These are phyloP conservation scores for Lasioglossum morio DNA, from an alignment of 2,888 invertebrate genomes.

Conservation along the genomic window DNA sequence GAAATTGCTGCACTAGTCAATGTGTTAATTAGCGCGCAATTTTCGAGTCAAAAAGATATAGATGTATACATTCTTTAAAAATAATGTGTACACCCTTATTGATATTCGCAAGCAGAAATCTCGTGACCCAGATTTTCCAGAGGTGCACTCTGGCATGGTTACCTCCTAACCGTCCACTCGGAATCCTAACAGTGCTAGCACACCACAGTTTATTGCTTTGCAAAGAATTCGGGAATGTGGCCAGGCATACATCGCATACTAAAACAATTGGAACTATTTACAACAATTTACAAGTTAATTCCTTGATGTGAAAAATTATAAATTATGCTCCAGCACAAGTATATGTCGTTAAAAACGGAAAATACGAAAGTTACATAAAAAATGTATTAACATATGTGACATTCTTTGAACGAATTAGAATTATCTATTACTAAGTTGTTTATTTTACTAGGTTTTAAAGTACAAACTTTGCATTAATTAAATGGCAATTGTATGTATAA, in stretches of 20 bases:
- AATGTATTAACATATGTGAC: not conserved
- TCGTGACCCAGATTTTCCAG: conserved; percentile 9
- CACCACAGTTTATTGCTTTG: conserved; percentile 4
- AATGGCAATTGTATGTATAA: not conserved
- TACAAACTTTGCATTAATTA: not conserved
- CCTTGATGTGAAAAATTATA: not conserved
- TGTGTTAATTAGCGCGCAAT: not conserved
- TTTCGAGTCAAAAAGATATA: not conserved
- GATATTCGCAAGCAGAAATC: not conserved
- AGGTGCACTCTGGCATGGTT: not conserved
- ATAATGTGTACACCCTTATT: not conserved
- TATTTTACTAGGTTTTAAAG: not conserved
- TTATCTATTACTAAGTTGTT: not conserved
- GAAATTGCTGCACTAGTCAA: not conserved
- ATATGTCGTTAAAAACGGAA: not conserved
- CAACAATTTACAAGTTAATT: not conserved
- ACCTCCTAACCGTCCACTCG: not conserved
- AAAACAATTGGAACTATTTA: conserved; percentile 5
- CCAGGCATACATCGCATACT: not conserved
- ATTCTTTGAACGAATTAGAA: not conserved
- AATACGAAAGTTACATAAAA: not conserved
- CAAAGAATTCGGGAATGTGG: not conserved
- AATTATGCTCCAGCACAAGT: not conserved
- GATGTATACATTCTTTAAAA: not conserved
- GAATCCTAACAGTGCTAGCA: conserved; percentile 7